These are phyloP conservation scores for Ahaetulla prasina DNA, from an alignment of 2,113 vertebrate species.

Conservation along the genomic window DNA sequence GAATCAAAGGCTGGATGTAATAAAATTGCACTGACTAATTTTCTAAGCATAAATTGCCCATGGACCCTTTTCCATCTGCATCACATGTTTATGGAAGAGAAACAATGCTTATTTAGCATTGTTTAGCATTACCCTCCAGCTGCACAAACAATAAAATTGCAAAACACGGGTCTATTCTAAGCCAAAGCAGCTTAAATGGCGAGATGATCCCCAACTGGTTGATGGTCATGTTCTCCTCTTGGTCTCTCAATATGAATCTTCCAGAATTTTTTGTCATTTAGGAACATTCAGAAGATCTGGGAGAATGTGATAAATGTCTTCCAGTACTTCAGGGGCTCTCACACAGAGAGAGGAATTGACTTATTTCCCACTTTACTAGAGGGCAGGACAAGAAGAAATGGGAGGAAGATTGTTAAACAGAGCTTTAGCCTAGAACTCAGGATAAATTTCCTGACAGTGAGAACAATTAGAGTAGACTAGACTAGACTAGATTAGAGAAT, in stretches of 20 bases:
- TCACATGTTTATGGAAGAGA: conserved; percentile 52
- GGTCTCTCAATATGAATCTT: neutral
- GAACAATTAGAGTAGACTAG: neutral
- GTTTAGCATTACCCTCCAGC: conserved; percentile 5
- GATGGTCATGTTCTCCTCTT: neutral
- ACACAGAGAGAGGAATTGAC: neutral
- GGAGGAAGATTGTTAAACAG: neutral
- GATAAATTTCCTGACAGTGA: neutral
- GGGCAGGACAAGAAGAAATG: neutral
- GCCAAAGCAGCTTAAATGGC: neutral
- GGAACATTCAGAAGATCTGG: neutral
- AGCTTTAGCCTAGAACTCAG: neutral
- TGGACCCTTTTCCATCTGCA: conserved; percentile 41
- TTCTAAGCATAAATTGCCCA: conserved; percentile 48
- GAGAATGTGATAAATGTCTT: neutral
- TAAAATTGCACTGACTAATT: conserved; percentile 66
- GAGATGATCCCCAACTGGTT: neutral
- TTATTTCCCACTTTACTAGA: neutral
- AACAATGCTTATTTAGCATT: conserved; percentile 11
- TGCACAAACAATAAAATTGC: conserved; percentile 10
- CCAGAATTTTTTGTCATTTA: neutral
- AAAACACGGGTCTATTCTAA: neutral
- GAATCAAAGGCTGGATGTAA: conserved; percentile 42
- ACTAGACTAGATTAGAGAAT: too few relatives aligned
- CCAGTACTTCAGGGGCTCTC: neutral